These are phyloP conservation scores for Cheilosia urbana DNA, from an alignment of 2,888 invertebrate genomes.

Conservation along the genomic window DNA sequence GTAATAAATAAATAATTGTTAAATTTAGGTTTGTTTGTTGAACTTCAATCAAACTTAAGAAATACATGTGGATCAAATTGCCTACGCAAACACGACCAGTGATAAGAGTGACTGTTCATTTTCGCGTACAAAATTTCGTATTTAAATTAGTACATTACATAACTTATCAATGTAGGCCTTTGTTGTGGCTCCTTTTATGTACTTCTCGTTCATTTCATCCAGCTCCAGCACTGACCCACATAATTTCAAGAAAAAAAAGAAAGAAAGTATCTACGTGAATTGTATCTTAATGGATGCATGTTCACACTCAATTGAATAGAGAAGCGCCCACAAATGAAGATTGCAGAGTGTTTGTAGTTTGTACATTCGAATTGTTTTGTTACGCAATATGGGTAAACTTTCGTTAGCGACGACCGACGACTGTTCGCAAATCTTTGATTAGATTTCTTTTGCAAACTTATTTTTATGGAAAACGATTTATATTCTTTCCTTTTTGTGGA, in stretches of 20 bases:
- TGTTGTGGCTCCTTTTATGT: constrained; percentile 9
- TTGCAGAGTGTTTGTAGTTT: too few relatives aligned
- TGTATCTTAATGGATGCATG: constrained; percentile 13
- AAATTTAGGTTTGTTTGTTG: constrained; percentile 1
- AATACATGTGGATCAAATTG: constrained; percentile 9
- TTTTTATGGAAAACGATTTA: too few relatives aligned
- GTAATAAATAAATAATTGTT: neutral
- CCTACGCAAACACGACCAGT: constrained; percentile 4
- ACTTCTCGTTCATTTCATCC: neutral
- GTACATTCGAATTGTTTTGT: neutral
- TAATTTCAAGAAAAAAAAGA: too few relatives aligned
- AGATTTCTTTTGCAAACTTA: constrained; percentile 1
- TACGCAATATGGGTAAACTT: constrained; percentile 2
- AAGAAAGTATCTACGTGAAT: constrained; percentile 8
- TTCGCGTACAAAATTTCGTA: too few relatives aligned
- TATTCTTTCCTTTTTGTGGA: neutral
- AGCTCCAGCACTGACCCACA: constrained; percentile 7
- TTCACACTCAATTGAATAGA: constrained; percentile 7
- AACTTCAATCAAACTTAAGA: constrained; percentile 15
- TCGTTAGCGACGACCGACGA: constrained; percentile 5
- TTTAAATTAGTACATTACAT: too few relatives aligned
- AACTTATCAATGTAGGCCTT: neutral
- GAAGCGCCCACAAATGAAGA: constrained; percentile 1
- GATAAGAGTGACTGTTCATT: neutral
- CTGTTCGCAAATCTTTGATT: constrained; percentile 6